These are phyloP conservation scores for Porites cylindrica DNA, from an alignment of 92 coral and sea anemone species.

Conservation along the genomic window DNA sequence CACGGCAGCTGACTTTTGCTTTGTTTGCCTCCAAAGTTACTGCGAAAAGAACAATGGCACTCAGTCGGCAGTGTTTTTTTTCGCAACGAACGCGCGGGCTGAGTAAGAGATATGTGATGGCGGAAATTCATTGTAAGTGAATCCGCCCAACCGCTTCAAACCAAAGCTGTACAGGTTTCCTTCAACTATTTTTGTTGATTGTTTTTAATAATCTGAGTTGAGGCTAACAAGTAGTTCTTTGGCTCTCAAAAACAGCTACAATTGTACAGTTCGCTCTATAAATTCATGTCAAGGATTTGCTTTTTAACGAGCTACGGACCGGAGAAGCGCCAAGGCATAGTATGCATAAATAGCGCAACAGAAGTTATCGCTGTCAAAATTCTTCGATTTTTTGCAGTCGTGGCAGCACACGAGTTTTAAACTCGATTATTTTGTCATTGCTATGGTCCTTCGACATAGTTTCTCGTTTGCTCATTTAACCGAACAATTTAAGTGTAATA, in stretches of 20 bases:
- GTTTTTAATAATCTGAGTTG: neutral
- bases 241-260: neutral
- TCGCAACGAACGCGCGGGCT: slow-evolving; percentile 12
- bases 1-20: slow-evolving; percentile 26
- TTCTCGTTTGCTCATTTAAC: neutral
- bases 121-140: neutral
- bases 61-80: slow-evolving; percentile 8
- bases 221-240: neutral
- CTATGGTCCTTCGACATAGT: neutral
- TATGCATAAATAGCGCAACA: neutral
- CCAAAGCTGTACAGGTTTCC: neutral
- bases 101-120: neutral
- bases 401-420: neutral
- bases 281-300: neutral
- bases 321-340: too few species aligned
- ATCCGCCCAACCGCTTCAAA: neutral
- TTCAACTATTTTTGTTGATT: neutral
- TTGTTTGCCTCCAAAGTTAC: slow-evolving; percentile 12
- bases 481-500: neutral
- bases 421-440: neutral
- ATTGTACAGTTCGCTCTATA: neutral
- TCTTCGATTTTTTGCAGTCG: neutral
- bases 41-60: slow-evolving; percentile 47
- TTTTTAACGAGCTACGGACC: neutral
- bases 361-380: neutral